Evolutionary conservation across 2,888 invertebrate genomes (phyloP).

Genomic region (Clitarchus hookeri): DNA sequence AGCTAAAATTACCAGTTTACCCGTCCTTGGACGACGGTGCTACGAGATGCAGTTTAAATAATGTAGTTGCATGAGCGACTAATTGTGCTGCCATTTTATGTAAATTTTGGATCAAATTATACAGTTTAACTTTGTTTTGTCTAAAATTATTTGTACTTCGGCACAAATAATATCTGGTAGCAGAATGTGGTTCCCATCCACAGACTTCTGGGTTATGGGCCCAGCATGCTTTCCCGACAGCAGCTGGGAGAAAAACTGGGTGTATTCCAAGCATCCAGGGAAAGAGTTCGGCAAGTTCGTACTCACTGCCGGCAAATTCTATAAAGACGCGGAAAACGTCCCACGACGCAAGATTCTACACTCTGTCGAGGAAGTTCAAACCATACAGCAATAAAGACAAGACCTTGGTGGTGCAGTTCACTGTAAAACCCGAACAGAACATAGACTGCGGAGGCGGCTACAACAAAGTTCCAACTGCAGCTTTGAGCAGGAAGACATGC

Average conservation of each 20-base stretch:
- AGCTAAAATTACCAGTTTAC: too few species aligned
- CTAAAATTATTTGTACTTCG: too few species aligned
- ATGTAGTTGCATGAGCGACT: too few species aligned
- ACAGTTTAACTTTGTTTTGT: too few species aligned
- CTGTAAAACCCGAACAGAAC: constrained; percentile 98
- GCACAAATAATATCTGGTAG: too few species aligned
- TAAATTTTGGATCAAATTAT: too few species aligned
- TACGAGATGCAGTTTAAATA: too few species aligned
- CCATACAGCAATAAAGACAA: constrained; percentile 92
- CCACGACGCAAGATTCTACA: constrained; percentile 97
- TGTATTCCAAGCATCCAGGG: constrained; percentile 91
- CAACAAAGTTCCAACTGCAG: constrained; percentile 89
- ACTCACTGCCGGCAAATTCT: constrained; percentile 92
- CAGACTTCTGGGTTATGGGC: too few species aligned
- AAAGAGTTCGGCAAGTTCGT: constrained; percentile 95
- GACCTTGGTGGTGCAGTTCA: constrained; percentile 91
- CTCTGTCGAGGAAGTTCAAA: constrained; percentile 89
- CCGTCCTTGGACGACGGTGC: too few species aligned
- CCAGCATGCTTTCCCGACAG: too few species aligned
- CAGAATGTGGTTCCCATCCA: too few species aligned
- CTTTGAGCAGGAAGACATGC: constrained; percentile 91
- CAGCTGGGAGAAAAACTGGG: constrained; percentile 89
- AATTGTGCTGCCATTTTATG: too few species aligned
- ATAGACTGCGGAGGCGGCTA: constrained; percentile 98
- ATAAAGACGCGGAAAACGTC: constrained; percentile 86